Evolutionary conservation across 1,140 invertebrate genomes (phyloP).

Genomic region (Andrena cerasifolii): DNA sequence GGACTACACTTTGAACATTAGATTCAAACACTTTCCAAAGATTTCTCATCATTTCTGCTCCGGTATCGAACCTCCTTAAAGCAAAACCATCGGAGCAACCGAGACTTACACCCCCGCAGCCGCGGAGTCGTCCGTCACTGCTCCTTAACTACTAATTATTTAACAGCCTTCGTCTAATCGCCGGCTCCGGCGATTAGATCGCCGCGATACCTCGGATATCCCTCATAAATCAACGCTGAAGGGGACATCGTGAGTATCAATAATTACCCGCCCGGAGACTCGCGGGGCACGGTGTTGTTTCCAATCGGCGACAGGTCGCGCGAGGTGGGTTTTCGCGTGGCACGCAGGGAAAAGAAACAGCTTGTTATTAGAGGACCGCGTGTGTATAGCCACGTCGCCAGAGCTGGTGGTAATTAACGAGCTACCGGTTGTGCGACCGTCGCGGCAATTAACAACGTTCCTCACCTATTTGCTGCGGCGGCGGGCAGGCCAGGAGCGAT

Average conservation of each 20-base stretch:
- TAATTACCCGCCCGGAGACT: slow-evolving; percentile 7
- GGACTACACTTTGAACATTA: too few relatives aligned
- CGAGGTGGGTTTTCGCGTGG: slow-evolving; percentile 15
- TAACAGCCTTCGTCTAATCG: background rate
- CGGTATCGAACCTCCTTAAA: too few relatives aligned
- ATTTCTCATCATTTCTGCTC: too few relatives aligned
- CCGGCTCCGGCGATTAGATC: slow-evolving; percentile 11
- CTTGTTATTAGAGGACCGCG: slow-evolving; percentile 52
- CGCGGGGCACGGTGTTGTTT: too few relatives aligned
- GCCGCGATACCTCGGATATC: background rate
- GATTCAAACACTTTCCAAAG: too few relatives aligned
- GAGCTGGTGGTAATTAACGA: slow-evolving; percentile 60
- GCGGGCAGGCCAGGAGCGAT: slow-evolving; percentile 9
- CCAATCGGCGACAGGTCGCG: slow-evolving; percentile 19
- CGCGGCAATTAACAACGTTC: slow-evolving; percentile 66
- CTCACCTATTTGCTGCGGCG: slow-evolving; percentile 53
- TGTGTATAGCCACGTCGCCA: slow-evolving; percentile 34
- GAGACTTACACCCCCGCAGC: background rate
- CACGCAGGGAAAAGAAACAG: background rate
- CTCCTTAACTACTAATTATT: slow-evolving; percentile 2
- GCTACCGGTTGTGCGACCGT: slow-evolving; percentile 52
- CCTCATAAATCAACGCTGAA: slow-evolving; percentile 19
- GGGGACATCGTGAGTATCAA: slow-evolving; percentile 2
- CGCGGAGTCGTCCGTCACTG: background rate
- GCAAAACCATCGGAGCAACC: background rate